Evolutionary conservation across 2,888 invertebrate species (phyloP).

Genomic region (Cephus spinipes): DNA sequence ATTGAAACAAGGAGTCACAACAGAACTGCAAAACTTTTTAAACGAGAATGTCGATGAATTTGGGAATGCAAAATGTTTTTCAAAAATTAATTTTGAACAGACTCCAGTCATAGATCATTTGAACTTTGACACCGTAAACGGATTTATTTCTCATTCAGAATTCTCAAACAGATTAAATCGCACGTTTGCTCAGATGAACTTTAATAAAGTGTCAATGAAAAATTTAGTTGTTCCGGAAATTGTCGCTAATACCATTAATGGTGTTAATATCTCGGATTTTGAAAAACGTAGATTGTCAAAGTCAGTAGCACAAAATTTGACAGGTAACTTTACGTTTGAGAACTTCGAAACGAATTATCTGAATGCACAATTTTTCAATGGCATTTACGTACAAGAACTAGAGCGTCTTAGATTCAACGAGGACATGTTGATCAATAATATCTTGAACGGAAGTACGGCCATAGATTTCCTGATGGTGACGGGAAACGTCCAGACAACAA

Average conservation of each 20-base stretch:
- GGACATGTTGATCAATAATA: constrained; percentile 24
- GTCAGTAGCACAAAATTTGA: constrained; percentile 30
- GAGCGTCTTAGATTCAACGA: constrained; percentile 23
- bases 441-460: constrained; percentile 30
- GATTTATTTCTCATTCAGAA: constrained; percentile 26
- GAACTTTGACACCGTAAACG: constrained; percentile 34
- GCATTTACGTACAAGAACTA: constrained; percentile 32
- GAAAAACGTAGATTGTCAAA: constrained; percentile 24
- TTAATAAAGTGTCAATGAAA: constrained; percentile 65
- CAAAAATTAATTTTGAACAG: constrained; percentile 17
- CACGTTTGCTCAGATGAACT: constrained; percentile 65
- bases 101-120: constrained; percentile 20
- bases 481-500: constrained; percentile 55
- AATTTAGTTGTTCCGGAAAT: constrained; percentile 63
- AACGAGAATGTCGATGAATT: constrained; percentile 13
- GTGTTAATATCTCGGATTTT: constrained; percentile 32
- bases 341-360: constrained; percentile 34
- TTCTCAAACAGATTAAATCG: constrained; percentile 49
- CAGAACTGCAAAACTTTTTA: constrained; percentile 33
- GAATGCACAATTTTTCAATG: constrained; percentile 36
- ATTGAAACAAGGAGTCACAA: constrained; percentile 32
- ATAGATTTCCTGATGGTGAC: constrained; percentile 39
- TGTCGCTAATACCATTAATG: constrained; percentile 34
- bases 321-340: constrained; percentile 35
- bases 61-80: constrained; percentile 28